These are phyloP conservation scores for Bujurquina vittata DNA, from an alignment of 2,113 vertebrate genomes.

Conservation along the genomic window DNA sequence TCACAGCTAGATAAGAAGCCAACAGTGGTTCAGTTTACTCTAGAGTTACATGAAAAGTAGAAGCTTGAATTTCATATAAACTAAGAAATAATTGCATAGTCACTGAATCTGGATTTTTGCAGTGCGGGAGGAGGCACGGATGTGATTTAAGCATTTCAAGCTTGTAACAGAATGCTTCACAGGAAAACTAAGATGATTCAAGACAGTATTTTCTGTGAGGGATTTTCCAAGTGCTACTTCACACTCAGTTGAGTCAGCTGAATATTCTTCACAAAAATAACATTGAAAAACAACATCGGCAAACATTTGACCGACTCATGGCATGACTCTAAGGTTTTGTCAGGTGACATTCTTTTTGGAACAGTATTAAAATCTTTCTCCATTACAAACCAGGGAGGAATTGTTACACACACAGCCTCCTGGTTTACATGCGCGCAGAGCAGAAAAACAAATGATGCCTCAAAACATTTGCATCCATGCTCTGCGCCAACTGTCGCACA, in stretches of 20 bases:
- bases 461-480: slow-evolving; percentile 5
- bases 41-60: not conserved
- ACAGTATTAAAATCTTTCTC: not conserved
- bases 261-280: not conserved
- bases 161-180: not conserved
- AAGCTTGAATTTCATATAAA: not conserved
- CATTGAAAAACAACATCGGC: not conserved
- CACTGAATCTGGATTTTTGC: no score
- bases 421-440: not conserved
- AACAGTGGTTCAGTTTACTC: not conserved
- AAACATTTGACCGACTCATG: not conserved
- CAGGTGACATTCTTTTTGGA: not conserved
- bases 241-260: not conserved
- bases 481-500: slow-evolving; percentile 25
- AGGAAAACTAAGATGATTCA: no score
- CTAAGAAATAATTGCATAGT: no score
- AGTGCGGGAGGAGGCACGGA: not conserved
- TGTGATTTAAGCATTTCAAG: not conserved
- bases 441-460: slow-evolving; percentile 6
- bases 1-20: not conserved
- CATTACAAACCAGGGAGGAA: not conserved
- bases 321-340: not conserved
- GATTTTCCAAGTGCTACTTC: not conserved
- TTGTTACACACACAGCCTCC: not conserved
- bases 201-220: not conserved